These are phyloP conservation scores for Odobenus rosmarus DNA, from an alignment of 2,113 vertebrate genomes.

Conservation along the genomic window DNA sequence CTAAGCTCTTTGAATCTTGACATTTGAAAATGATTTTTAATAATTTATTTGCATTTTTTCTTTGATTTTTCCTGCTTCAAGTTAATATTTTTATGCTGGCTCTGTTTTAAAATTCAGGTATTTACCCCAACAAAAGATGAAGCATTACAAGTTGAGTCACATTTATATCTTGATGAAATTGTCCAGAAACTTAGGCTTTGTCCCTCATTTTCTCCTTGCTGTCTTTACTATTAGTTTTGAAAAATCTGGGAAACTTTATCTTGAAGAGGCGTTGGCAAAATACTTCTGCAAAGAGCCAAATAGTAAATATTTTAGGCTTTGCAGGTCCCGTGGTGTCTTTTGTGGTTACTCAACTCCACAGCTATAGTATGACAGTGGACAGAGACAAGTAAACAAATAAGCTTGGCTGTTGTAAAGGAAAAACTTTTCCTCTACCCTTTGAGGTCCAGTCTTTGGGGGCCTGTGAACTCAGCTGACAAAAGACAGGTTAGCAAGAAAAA, in stretches of 20 bases:
- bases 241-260: conserved; percentile 8
- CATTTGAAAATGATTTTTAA: conserved; percentile 59
- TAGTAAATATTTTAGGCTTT: conserved; percentile 31
- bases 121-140: conserved; percentile 23
- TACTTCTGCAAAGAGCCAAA: conserved; percentile 25
- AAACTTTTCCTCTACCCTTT: not conserved
- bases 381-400: not conserved
- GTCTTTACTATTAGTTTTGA: conserved; percentile 37
- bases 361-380: not conserved
- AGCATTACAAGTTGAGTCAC: conserved; percentile 17
- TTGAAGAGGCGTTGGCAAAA: conserved; percentile 24
- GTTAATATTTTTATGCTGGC: conserved; percentile 29
- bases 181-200: not conserved
- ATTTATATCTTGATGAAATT: conserved; percentile 42
- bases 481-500: not conserved
- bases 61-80: not conserved
- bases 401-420: not conserved
- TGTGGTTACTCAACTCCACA: not conserved
- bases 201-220: not conserved
- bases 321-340: not conserved
- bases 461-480: not conserved
- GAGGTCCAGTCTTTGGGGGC: not conserved
- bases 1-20: conserved; percentile 60
- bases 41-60: conserved; percentile 18
- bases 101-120: conserved; percentile 42